Base-by-base conservation (phyloP, 2,888 invertebrate genomes). In the Pogonocherus hispidulus region DNA sequence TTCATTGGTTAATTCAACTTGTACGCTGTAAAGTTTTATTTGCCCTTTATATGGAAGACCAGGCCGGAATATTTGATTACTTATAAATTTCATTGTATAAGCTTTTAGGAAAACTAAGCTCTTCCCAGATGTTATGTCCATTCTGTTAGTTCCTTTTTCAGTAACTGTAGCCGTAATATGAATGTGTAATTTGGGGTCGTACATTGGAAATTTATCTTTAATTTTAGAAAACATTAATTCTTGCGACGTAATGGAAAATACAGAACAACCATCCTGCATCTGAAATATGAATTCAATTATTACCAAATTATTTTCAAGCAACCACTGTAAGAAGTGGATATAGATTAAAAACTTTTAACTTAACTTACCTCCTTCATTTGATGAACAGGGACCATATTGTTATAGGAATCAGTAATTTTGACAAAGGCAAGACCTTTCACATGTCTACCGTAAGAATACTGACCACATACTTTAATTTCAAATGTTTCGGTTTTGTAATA, bases 11-110 rank as follows among this genome's bases (percentile, higher is more conserved):
- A 80, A 16, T 27, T 74, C 65, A 2, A 60, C 69, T 54, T 79
- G 71, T 6, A 78, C 64, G 49, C 80, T 77, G 47, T 35, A 70
- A 1, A 81, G 63, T 63, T 77, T 74, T 79, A 91, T 90, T 86
- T 90, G 91, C 57, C 92, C 87, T 74, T 90, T 89, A 75, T 91
- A 93, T 0, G 93, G 92, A 16, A 94, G 84, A 19, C 91, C 91
- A 0, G 92, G 91, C 63, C 92, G 91, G 76, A 92, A 91, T 66
- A 90, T 89, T 9, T 88, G 86, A 8, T 88, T 88, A 47, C 89
- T 89, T 0, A 88, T 81, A 76, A 92, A 91, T 78, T 90, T 89
- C 57, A 92, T 76, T 4, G 87, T 86, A 27, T 90, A 84, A 0
- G 89, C 87, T 37, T 89, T 87, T 67, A 89, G 87, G 0, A 89